Evolutionary conservation across 2,888 invertebrate genomes (phyloP).

Genomic region (Hirtodrosophila alboralis): DNA sequence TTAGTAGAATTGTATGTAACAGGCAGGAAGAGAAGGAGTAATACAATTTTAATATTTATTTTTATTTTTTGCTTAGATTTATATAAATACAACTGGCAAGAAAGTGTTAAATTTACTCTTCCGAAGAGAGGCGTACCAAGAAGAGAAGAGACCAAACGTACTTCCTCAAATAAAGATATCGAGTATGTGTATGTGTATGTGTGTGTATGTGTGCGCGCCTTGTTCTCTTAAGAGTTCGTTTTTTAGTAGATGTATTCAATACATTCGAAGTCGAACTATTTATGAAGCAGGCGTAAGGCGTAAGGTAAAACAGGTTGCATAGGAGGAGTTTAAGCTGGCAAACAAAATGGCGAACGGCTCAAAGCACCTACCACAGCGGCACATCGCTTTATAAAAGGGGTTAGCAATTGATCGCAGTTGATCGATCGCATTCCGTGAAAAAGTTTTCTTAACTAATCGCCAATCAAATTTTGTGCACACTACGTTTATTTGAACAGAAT

Average conservation of each 20-base stretch:
- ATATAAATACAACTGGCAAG: background rate
- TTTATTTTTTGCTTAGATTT: no score
- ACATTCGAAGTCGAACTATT: conserved; percentile 25
- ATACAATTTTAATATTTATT: no score
- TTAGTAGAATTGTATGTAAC: no score
- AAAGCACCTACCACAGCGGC: conserved; percentile 1
- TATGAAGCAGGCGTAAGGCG: conserved; percentile 18
- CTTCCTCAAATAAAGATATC: background rate
- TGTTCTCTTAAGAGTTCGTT: conserved; percentile 24
- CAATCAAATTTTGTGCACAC: no score
- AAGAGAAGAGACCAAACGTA: background rate
- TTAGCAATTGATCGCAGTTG: background rate
- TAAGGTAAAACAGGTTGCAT: conserved; percentile 47
- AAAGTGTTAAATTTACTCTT: conserved; percentile 7
- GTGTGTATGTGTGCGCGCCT: background rate
- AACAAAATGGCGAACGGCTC: conserved; percentile 41
- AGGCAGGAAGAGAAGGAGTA: no score
- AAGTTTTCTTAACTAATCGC: no score
- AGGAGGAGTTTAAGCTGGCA: conserved; percentile 41
- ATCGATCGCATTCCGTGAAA: no score
- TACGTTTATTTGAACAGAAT: no score
- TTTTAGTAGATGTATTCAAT: conserved; percentile 30
- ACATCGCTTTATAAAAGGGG: background rate
- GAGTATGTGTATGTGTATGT: no score
- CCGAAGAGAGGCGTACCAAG: background rate